A percentile compares a stretch with the other conserved stretches of the same genome.
Conservation (phyloP, 2,888 invertebrate species). For the Aporophyla lueneburgensis region DNA sequence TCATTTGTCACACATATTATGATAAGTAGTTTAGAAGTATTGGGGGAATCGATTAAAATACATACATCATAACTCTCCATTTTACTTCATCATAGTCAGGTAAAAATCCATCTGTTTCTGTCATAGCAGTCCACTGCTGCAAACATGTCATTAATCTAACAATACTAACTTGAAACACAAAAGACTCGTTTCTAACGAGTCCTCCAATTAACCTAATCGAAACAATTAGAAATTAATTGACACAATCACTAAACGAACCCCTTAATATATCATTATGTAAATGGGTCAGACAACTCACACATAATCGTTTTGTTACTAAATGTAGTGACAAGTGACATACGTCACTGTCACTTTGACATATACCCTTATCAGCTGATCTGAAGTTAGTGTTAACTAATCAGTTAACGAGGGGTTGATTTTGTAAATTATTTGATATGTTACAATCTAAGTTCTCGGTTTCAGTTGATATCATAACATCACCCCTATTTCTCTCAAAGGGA, state of each 20-base stretch:
- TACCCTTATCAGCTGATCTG: constrained; percentile 40
- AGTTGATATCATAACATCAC: not conserved
- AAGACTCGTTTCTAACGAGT: not conserved
- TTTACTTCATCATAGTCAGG: too few relatives aligned
- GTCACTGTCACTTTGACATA: constrained; percentile 23
- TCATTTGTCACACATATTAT: too few relatives aligned
- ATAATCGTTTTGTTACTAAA: not conserved
- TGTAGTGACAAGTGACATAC: constrained; percentile 7
- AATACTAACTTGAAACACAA: not conserved
- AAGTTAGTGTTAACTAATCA: constrained; percentile 20
- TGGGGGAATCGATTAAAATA: too few relatives aligned
- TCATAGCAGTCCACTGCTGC: too few relatives aligned
- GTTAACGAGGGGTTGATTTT: constrained; percentile 5
- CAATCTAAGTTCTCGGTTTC: not conserved
- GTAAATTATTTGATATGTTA: not conserved
- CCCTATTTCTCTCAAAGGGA: not conserved
- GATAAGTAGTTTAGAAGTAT: too few relatives aligned
- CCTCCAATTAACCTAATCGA: not conserved
- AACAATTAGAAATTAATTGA: constrained; percentile 11
- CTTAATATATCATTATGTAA: not conserved
- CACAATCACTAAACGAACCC: not conserved
- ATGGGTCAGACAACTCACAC: constrained; percentile 3
- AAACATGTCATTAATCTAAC: not conserved
- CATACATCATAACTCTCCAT: too few relatives aligned
- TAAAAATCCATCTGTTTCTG: not conserved